Conservation (phyloP, 2,113 vertebrate genomes). For the Chlorodrepanis virens region DNA sequence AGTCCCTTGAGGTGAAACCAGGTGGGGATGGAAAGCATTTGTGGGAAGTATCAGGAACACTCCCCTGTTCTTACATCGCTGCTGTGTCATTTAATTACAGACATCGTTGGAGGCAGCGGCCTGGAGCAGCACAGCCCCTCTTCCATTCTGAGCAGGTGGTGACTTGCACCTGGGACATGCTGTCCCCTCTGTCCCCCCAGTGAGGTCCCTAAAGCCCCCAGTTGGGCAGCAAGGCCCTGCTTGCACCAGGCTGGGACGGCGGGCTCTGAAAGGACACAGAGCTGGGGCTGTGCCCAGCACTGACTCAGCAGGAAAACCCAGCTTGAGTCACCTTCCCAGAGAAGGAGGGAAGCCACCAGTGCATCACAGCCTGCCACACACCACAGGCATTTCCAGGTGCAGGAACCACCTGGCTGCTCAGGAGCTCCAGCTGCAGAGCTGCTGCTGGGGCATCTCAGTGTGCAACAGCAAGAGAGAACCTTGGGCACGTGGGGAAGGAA, state of each 20-base stretch:
- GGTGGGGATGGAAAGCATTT: not conserved
- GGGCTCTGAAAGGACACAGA: not conserved
- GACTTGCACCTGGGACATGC: not conserved
- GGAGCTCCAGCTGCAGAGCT: not conserved
- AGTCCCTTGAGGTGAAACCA: conserved; percentile 10
- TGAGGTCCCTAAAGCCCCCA: not conserved
- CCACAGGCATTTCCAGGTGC: not conserved
- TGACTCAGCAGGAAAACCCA: conserved; percentile 9
- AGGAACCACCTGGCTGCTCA: not conserved
- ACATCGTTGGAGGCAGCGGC: fast-evolving
- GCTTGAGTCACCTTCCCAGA: not conserved
- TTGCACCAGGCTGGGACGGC: fast-evolving
- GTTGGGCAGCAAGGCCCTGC: not conserved
- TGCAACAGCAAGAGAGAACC: not conserved
- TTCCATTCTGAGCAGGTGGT: not conserved
- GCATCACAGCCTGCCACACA: not conserved
- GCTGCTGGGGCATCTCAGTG: not conserved
- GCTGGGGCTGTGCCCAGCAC: not conserved
- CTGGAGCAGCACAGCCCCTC: not conserved
- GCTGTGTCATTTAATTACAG: not conserved
- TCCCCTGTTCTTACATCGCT: not conserved
- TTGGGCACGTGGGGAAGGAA: not conserved
- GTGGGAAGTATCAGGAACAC: not conserved
- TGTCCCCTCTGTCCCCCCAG: not conserved
- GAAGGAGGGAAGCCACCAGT: not conserved